Evolutionary conservation across 2,113 vertebrate genomes (phyloP).

Genomic region (Hyperopisus bebe): DNA sequence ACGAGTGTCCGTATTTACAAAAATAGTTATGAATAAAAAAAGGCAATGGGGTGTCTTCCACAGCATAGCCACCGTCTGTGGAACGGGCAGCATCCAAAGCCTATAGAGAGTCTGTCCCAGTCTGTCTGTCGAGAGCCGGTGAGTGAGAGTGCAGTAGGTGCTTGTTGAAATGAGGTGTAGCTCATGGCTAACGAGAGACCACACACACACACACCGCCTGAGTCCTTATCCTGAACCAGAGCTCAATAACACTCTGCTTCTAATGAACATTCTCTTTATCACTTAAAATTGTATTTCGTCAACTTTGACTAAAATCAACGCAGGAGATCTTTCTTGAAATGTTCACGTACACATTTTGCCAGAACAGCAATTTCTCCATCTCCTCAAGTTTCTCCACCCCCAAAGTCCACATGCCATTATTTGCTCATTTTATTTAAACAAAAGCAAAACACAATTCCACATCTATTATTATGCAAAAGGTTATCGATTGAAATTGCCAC

Average conservation of each 20-base stretch:
- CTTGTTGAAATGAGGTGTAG: neutral
- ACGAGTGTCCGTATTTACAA: neutral
- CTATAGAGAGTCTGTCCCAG: neutral
- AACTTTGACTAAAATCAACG: neutral
- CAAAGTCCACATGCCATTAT: neutral
- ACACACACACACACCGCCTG: neutral
- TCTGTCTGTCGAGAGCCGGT: neutral
- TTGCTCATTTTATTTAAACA: conserved; percentile 1
- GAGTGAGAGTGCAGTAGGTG: neutral
- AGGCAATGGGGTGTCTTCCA: neutral
- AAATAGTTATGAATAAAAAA: neutral
- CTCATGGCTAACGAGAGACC: neutral
- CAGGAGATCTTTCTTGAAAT: neutral
- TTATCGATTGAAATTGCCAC: neutral
- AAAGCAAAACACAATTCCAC: neutral
- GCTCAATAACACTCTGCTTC: neutral
- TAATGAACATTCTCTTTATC: neutral
- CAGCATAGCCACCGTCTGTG: neutral
- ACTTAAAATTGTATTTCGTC: neutral
- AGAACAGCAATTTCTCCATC: neutral
- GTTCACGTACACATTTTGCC: neutral
- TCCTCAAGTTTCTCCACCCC: neutral
- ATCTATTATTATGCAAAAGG: neutral
- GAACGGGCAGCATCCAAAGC: neutral
- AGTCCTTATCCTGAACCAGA: neutral